Conservation (phyloP, 1,140 invertebrate species). For the Panagrolaimus sp. region DNA sequence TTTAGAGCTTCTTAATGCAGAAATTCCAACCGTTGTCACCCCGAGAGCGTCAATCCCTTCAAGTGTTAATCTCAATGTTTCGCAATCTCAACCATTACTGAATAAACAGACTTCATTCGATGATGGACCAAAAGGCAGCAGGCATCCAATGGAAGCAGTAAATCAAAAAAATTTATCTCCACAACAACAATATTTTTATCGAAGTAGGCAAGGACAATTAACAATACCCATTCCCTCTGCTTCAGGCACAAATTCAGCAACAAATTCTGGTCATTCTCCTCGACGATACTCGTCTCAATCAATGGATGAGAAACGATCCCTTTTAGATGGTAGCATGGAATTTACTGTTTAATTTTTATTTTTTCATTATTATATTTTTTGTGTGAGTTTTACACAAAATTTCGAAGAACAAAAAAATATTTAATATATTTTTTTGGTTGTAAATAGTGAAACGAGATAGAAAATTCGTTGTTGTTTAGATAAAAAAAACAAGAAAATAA, state of each 20-base stretch:
- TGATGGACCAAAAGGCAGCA: constrained; percentile 16
- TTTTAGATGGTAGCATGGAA: constrained; percentile 46
- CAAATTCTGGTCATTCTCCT: constrained; percentile 18
- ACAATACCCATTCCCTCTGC: constrained; percentile 11
- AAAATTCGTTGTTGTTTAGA: too few relatives aligned
- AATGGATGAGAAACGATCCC: constrained; percentile 38
- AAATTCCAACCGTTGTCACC: constrained; percentile 32
- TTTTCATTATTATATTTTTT: constrained; percentile 15
- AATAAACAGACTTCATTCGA: not conserved
- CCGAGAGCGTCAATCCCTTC: not conserved
- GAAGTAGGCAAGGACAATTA: constrained; percentile 2
- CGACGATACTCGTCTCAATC: constrained; percentile 13
- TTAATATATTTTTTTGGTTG: not conserved
- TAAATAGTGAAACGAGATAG: too few relatives aligned
- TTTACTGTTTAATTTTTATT: constrained; percentile 37
- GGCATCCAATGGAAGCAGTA: constrained; percentile 2
- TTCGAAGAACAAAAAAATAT: not conserved
- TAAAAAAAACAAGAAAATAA: too few relatives aligned
- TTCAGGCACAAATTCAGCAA: not conserved
- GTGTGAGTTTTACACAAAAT: constrained; percentile 7
- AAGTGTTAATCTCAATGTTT: not conserved
- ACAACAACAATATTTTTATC: constrained; percentile 14
- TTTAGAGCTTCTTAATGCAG: constrained; percentile 31
- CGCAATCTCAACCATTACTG: constrained; percentile 11
- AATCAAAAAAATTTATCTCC: not conserved